These are phyloP conservation scores for Lutjanus argentimaculatus DNA, from an alignment of 2,797 vertebrate genomes.

Conservation along the genomic window DNA sequence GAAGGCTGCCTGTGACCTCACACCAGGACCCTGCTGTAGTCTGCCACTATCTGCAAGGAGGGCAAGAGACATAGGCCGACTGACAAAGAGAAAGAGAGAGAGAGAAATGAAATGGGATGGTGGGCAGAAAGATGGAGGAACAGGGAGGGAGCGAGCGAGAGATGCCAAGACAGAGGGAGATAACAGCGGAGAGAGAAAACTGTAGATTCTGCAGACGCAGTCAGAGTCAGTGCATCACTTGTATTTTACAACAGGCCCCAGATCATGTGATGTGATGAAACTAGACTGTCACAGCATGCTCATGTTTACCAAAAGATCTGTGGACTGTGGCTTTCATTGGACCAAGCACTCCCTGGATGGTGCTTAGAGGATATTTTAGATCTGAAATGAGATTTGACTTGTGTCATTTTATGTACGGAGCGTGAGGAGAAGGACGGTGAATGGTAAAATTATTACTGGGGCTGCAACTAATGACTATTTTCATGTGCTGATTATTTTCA, in stretches of 20 bases:
- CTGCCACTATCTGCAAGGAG: conserved; percentile 68
- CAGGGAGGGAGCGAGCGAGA: conserved; percentile 20
- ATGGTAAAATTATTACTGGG: too few species aligned
- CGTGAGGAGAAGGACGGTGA: too few species aligned
- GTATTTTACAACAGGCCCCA: neutral
- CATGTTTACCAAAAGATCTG: neutral
- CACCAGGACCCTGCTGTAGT: conserved; percentile 72
- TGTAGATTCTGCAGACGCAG: conserved; percentile 10
- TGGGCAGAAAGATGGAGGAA: conserved; percentile 48
- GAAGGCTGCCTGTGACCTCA: conserved; percentile 83
- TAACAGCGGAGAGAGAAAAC: conserved; percentile 36
- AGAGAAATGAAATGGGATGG: conserved; percentile 67
- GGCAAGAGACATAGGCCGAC: conserved; percentile 46
- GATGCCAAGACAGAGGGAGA: conserved; percentile 63
- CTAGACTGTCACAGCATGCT: conserved; percentile 3
- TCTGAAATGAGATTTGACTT: neutral
- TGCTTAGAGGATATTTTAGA: neutral
- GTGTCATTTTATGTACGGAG: neutral
- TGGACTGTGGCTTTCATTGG: neutral
- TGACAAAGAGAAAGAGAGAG: conserved; percentile 20
- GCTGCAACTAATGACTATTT: too few species aligned
- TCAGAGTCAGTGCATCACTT: neutral
- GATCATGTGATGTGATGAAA: neutral
- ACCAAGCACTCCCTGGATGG: neutral
- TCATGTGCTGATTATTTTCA: too few species aligned